Conservation (phyloP, 2,888 invertebrate species). For the Abrostola tripartita region DNA sequence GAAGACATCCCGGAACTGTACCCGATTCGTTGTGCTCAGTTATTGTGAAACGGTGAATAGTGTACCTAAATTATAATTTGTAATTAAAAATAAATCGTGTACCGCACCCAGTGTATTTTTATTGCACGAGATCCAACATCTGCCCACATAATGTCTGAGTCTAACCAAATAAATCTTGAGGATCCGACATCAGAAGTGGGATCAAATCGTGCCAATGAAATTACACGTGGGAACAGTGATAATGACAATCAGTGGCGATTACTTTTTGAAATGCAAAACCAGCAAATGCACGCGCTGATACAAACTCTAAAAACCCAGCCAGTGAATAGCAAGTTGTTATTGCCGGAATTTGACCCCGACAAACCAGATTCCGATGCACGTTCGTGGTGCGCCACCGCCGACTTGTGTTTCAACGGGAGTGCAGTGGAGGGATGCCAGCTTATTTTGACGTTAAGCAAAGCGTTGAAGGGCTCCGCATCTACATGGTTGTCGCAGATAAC, state of each 20-base stretch:
- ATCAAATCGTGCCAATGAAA: neutral
- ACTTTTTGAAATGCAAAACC: constrained; percentile 5
- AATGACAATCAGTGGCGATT: constrained; percentile 3
- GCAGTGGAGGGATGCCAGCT: neutral
- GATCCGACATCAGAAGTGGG: neutral
- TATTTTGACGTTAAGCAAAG: neutral
- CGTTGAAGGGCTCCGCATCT: constrained; percentile 16
- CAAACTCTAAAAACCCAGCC: neutral
- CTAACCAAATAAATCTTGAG: neutral
- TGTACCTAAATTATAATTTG: neutral
- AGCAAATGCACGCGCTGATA: neutral
- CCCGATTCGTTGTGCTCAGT: neutral
- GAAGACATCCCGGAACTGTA: neutral
- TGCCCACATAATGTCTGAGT: constrained; percentile 1
- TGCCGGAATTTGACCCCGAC: neutral
- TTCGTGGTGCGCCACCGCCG: neutral
- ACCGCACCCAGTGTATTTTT: neutral
- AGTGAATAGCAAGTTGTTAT: neutral
- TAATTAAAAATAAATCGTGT: too few species aligned
- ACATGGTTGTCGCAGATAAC: constrained; percentile 38
- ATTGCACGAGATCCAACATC: neutral
- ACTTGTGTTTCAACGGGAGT: neutral
- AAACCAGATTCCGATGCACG: neutral
- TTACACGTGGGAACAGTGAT: neutral
- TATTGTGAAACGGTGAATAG: too few species aligned